Conservation (phyloP, 2,797 vertebrate genomes). For the Acipenser transmontanus region DNA sequence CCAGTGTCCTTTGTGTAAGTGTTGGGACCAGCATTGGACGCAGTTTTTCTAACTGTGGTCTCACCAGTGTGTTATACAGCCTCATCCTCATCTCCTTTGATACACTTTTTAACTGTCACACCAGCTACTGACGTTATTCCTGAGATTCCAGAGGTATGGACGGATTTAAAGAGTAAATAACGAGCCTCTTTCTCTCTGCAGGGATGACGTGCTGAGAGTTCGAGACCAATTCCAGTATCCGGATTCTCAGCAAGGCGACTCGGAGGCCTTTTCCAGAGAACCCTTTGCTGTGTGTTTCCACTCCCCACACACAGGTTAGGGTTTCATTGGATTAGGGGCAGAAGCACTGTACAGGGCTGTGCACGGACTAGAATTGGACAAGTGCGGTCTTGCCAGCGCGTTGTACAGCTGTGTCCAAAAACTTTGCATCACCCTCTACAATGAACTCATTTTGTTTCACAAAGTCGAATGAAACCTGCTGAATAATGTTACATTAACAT, state of each 20-base stretch:
- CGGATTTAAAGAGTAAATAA: no score
- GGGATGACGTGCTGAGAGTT: slow-evolving; percentile 58
- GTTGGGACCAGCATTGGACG: not conserved
- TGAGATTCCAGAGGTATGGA: no score
- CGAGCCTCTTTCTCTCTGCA: slow-evolving; percentile 25
- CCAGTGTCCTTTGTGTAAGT: no score
- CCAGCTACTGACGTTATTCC: no score
- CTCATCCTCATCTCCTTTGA: not conserved
- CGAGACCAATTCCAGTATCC: slow-evolving; percentile 59
- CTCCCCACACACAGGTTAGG: slow-evolving; percentile 61
- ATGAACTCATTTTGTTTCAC: no score
- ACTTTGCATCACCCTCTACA: no score
- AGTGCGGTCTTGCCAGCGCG: no score
- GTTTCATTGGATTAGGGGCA: not conserved
- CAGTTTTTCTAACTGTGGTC: not conserved
- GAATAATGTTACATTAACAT: no score
- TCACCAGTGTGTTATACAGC: not conserved
- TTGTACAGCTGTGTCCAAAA: no score
- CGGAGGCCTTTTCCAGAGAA: slow-evolving; percentile 58
- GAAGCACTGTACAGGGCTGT: not conserved
- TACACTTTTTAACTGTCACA: no score
- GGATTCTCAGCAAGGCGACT: slow-evolving; percentile 36
- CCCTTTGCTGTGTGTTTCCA: slow-evolving; percentile 64
- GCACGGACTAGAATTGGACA: no score
- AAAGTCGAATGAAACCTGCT: no score